These are phyloP conservation scores for Laothoe populi DNA, from an alignment of 2,888 invertebrate genomes.

Conservation along the genomic window DNA sequence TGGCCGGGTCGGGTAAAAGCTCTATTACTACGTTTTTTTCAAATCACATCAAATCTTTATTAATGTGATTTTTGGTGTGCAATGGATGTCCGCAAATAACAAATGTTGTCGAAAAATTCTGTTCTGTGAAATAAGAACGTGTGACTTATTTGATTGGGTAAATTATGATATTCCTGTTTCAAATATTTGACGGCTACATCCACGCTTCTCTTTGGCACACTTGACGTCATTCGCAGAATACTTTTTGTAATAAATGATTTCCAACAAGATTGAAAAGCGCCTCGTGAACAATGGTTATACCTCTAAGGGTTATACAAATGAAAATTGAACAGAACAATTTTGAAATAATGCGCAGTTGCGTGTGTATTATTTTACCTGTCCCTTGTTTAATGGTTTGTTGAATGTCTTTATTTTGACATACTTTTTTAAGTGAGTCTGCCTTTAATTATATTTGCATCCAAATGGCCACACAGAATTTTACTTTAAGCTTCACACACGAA, in stretches of 20 bases:
- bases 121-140: too few species aligned
- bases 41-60: too few species aligned
- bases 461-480: too few species aligned
- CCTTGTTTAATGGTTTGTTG: neutral
- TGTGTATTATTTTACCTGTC: neutral
- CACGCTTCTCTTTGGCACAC: neutral
- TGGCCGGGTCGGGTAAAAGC: too few species aligned
- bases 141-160: neutral
- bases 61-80: too few species aligned
- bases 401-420: neutral
- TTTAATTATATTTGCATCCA: too few species aligned
- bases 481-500: too few species aligned
- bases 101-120: too few species aligned
- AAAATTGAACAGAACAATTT: slow-evolving; percentile 17
- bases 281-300: slow-evolving; percentile 18
- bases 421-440: too few species aligned
- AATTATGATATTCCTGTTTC: neutral
- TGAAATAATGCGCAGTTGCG: neutral
- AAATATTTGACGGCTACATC: neutral
- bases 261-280: slow-evolving; percentile 12
- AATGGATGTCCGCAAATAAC: too few species aligned
- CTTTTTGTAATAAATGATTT: slow-evolving; percentile 14
- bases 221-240: neutral
- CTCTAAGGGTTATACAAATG: slow-evolving; percentile 19
- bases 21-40: too few species aligned